phyloP scores from a whole-genome alignment of 2,888 invertebrate genomes.

The Campoplex capitator region DNA sequence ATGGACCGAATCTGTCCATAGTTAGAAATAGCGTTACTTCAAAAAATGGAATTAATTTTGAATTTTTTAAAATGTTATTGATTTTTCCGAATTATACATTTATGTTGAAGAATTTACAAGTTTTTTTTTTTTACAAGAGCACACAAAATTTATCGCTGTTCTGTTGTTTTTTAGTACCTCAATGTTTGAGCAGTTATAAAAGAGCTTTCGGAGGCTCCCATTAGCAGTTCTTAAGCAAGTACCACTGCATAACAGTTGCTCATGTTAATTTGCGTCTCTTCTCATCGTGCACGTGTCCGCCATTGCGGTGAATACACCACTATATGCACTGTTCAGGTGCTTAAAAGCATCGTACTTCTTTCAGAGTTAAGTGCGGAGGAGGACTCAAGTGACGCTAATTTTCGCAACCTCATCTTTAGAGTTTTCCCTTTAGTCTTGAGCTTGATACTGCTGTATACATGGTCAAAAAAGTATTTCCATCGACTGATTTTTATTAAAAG shows the following conservation, averaged over 20 bases:
- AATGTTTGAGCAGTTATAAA: slow-evolving; percentile 68
- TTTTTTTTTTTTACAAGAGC: not conserved
- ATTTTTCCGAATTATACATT: not conserved
- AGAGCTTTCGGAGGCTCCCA: slow-evolving; percentile 66
- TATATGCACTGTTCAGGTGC: slow-evolving; percentile 4
- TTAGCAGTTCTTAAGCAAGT: slow-evolving; percentile 73
- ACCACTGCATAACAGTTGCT: slow-evolving; percentile 71
- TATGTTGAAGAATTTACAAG: not conserved
- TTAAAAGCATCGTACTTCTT: slow-evolving; percentile 23
- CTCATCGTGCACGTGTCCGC: slow-evolving; percentile 27
- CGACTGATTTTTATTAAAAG: not conserved
- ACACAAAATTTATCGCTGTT: not conserved
- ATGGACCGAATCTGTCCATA: not conserved
- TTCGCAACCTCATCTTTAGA: slow-evolving; percentile 57
- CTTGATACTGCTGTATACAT: not conserved
- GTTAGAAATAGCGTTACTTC: not conserved
- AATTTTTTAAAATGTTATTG: not conserved
- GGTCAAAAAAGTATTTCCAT: not conserved
- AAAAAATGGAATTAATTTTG: not conserved
- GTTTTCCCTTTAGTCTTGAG: not conserved
- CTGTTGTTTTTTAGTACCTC: not conserved
- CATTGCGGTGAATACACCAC: not conserved
- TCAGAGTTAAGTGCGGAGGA: slow-evolving; percentile 50
- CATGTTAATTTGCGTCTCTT: slow-evolving; percentile 52
- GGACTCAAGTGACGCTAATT: slow-evolving; percentile 76